A percentile compares a stretch with the other conserved stretches of the same genome.
Conservation (phyloP, 1,140 invertebrate genomes). For the Hypothenemus hampei region DNA sequence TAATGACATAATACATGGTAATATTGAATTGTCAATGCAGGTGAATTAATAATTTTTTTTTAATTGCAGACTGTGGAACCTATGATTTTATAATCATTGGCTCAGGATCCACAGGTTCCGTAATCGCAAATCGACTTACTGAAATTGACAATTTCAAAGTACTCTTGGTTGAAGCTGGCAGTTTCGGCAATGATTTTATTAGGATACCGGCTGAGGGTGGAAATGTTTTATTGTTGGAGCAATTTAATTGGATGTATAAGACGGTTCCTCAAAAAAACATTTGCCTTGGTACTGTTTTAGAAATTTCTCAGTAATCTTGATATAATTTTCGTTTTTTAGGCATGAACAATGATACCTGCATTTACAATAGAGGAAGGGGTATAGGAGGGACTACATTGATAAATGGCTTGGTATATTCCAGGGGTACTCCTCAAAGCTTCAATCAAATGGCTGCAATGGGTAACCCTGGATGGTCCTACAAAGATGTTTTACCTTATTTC, state of each 20-base stretch:
- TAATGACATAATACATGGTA: no score
- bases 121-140: background rate
- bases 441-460: constrained; percentile 63
- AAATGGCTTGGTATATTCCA: constrained; percentile 63
- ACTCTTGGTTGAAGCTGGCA: background rate
- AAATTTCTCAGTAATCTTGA: background rate
- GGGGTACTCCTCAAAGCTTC: constrained; percentile 59
- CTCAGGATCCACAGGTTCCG: background rate
- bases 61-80: background rate
- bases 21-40: no score
- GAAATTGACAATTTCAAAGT: background rate
- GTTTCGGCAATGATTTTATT: background rate
- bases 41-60: no score
- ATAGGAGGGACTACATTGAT: constrained; percentile 57
- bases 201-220: constrained; percentile 52
- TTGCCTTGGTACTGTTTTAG: constrained; percentile 21
- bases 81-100: background rate
- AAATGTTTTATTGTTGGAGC: constrained; percentile 51
- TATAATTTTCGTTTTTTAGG: constrained; percentile 33
- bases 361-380: constrained; percentile 44
- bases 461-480: constrained; percentile 62
- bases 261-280: constrained; percentile 45
- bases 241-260: constrained; percentile 64
- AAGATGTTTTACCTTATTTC: constrained; percentile 58
- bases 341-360: constrained; percentile 34